Evolutionary conservation across 2,797 vertebrate genomes (phyloP).

Genomic region (Xiphophorus birchmanni): DNA sequence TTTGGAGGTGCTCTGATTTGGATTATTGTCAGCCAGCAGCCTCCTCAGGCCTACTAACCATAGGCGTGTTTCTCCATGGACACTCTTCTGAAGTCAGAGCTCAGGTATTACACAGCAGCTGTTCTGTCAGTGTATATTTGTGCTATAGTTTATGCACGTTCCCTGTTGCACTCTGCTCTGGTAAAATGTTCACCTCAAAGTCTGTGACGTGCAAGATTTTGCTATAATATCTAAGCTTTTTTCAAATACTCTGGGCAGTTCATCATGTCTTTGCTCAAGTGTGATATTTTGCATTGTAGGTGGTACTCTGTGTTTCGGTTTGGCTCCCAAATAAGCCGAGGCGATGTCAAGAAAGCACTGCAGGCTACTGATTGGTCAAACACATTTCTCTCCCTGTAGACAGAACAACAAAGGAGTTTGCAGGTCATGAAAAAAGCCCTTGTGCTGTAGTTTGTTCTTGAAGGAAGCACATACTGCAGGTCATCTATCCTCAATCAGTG

Average conservation of each 20-base stretch:
- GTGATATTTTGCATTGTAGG: neutral
- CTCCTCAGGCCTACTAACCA: conserved; percentile 75
- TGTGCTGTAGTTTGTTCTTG: neutral
- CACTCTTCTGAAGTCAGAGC: conserved; percentile 81
- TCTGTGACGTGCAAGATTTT: neutral
- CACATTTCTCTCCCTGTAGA: neutral
- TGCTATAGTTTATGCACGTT: conserved; percentile 6
- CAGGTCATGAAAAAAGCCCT: neutral
- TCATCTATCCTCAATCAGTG: neutral
- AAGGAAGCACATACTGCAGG: neutral
- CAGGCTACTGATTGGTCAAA: neutral
- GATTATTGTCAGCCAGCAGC: conserved; percentile 80
- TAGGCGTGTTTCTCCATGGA: conserved; percentile 83
- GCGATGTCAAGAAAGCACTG: neutral
- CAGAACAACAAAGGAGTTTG: neutral
- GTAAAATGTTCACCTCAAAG: conserved; percentile 27
- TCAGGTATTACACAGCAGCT: conserved; percentile 77
- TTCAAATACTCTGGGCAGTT: neutral
- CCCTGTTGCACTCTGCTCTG: neutral
- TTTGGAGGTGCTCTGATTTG: conserved; percentile 84
- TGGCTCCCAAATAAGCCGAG: neutral
- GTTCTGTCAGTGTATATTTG: conserved; percentile 22
- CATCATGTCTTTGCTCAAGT: neutral
- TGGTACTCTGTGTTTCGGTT: neutral
- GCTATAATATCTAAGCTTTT: conserved; percentile 10